Evolutionary conservation across 2,888 invertebrate genomes (phyloP).

Genomic region (Masnerella sp.): DNA sequence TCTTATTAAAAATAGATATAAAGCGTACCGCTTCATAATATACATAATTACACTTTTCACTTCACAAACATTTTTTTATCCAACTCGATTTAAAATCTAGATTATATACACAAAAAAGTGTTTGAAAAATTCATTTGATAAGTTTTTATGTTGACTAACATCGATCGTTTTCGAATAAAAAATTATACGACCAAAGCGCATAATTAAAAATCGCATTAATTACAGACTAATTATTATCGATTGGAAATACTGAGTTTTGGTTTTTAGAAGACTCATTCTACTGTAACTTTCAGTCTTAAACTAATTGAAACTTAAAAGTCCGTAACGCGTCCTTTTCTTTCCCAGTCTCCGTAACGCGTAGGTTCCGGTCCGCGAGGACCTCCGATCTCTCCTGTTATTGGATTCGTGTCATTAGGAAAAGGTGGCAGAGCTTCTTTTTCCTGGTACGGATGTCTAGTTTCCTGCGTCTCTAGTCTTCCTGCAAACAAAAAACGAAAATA

Average conservation of each 20-base stretch:
- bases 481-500: conserved; percentile 77
- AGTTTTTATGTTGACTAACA: too few species aligned
- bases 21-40: too few species aligned
- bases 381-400: conserved; percentile 95
- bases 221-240: too few species aligned
- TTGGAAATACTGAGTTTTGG: background rate
- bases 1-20: too few species aligned
- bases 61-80: too few species aligned
- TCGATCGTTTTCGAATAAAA: too few species aligned
- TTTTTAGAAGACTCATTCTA: conserved; percentile 31
- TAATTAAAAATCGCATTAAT: too few species aligned
- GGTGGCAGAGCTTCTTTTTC: conserved; percentile 90
- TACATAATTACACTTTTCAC: too few species aligned
- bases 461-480: conserved; percentile 86
- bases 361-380: conserved; percentile 99
- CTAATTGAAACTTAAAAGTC: conserved; percentile 94
- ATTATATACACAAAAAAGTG: too few species aligned
- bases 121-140: too few species aligned
- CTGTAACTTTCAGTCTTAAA: background rate
- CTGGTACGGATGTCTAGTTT: conserved; percentile 84
- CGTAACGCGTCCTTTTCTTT: conserved; percentile 96
- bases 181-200: too few species aligned
- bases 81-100: too few species aligned
- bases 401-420: conserved; percentile 93
- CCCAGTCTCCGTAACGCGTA: conserved; percentile 99